phyloP scores from a whole-genome alignment of 2,888 invertebrate genomes.

The Orchesella flavescens region DNA sequence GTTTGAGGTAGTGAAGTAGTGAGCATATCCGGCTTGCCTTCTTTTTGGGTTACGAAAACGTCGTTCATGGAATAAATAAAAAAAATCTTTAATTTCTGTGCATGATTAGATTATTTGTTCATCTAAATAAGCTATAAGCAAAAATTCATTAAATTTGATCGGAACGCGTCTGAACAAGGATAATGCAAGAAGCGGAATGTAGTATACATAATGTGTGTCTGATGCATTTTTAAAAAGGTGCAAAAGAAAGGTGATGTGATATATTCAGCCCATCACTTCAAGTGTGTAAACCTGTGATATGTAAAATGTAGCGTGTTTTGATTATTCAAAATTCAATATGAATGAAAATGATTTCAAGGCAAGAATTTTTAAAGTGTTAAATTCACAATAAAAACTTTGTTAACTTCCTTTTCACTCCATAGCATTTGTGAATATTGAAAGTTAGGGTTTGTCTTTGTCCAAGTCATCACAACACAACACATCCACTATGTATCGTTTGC shows the following conservation, averaged over 20 bases:
- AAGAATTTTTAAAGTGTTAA: not conserved
- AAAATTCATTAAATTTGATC: slow-evolving; percentile 23
- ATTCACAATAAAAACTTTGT: not conserved
- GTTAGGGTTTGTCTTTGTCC: too few relatives aligned
- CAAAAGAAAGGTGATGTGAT: too few relatives aligned
- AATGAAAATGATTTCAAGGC: not conserved
- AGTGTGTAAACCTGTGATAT: too few relatives aligned
- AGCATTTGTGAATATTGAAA: too few relatives aligned
- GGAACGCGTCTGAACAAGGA: not conserved
- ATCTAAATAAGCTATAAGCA: not conserved
- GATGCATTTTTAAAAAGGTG: too few relatives aligned
- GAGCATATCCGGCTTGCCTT: slow-evolving; percentile 19
- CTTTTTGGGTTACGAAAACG: not conserved
- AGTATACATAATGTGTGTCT: too few relatives aligned
- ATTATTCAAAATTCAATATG: not conserved
- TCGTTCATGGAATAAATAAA: not conserved
- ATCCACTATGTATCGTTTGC: too few relatives aligned
- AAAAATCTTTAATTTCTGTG: not conserved
- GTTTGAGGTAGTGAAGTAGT: not conserved
- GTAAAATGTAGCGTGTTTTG: not conserved
- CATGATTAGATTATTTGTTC: slow-evolving; percentile 5
- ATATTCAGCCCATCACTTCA: too few relatives aligned
- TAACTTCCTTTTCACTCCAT: slow-evolving; percentile 2
- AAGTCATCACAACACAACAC: too few relatives aligned
- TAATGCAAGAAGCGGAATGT: too few relatives aligned